phyloP scores from a whole-genome alignment of 2,888 invertebrate species.

The Criorhina ranunculi region DNA sequence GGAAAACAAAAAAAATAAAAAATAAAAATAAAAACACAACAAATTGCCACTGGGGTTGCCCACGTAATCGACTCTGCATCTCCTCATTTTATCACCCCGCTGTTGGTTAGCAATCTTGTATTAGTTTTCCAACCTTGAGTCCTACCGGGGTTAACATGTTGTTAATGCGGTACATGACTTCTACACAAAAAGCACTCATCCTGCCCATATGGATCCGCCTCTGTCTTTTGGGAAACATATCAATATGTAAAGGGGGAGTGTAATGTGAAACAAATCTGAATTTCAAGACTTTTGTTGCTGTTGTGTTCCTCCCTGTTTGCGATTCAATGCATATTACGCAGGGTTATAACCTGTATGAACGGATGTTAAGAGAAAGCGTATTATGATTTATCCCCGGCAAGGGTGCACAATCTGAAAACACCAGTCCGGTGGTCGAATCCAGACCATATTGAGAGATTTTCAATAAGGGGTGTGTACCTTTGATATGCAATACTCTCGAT shows the following conservation, averaged over 20 bases:
- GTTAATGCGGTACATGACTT: constrained; percentile 81
- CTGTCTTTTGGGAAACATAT: constrained; percentile 83
- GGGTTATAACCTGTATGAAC: constrained; percentile 82
- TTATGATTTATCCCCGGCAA: constrained; percentile 84
- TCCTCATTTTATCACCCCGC: constrained; percentile 74
- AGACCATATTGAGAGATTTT: constrained; percentile 75
- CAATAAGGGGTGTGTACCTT: constrained; percentile 62
- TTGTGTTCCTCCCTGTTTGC: constrained; percentile 17
- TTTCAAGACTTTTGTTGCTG: constrained; percentile 59
- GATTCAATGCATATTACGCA: constrained; percentile 81
- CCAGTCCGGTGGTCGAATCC: constrained; percentile 77
- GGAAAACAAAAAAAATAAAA: constrained; percentile 80
- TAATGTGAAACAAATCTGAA: constrained; percentile 76
- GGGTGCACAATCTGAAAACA: constrained; percentile 71
- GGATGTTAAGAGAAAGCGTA: constrained; percentile 79
- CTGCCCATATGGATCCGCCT: constrained; percentile 76
- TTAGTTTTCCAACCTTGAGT: constrained; percentile 76
- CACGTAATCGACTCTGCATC: constrained; percentile 84
- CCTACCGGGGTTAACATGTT: constrained; percentile 83
- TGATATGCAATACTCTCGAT: constrained; percentile 72
- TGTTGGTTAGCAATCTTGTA: constrained; percentile 73
- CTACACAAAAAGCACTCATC: constrained; percentile 77
- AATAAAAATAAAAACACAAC: constrained; percentile 83
- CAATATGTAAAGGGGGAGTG: constrained; percentile 78
- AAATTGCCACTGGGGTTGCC: constrained; percentile 85